Evolutionary conservation across 2,888 invertebrate species (phyloP).

Genomic region (Eueremaeus valkanovi): DNA sequence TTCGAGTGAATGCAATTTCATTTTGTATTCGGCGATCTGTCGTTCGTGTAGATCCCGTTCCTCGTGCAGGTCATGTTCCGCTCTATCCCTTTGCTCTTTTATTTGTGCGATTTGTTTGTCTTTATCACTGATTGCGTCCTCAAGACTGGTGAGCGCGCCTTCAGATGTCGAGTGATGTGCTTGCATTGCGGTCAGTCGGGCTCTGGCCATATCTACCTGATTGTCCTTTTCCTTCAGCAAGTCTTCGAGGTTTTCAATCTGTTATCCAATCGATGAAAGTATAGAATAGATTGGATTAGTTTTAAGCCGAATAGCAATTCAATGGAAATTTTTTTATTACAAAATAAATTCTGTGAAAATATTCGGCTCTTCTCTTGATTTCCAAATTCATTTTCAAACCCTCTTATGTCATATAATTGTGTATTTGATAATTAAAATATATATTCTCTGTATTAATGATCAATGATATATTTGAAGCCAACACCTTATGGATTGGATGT

Average conservation of each 20-base stretch:
- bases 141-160: conserved; percentile 83
- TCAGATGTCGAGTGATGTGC: conserved; percentile 87
- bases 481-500: no score
- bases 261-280: not conserved
- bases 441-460: no score
- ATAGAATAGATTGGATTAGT: not conserved
- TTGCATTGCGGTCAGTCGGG: conserved; percentile 80
- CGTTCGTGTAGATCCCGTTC: conserved; percentile 89
- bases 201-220: conserved; percentile 91
- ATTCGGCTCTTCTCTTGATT: not conserved
- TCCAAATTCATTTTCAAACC: not conserved
- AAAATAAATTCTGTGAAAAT: conserved; percentile 3
- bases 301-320: not conserved
- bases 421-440: no score
- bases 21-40: conserved; percentile 89
- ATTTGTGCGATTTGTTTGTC: conserved; percentile 94
- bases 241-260: conserved; percentile 98
- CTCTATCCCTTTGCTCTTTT: conserved; percentile 87
- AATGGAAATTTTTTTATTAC: not conserved
- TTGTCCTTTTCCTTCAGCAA: conserved; percentile 95
- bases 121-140: conserved; percentile 93
- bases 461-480: no score
- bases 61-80: conserved; percentile 92
- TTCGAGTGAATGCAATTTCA: conserved; percentile 83
- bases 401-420: no score